Percentiles rank a stretch among this genome's conserved stretches.
phyloP scores from a whole-genome alignment of 2,888 invertebrate genomes.

The Neoitamus cyanurus region DNA sequence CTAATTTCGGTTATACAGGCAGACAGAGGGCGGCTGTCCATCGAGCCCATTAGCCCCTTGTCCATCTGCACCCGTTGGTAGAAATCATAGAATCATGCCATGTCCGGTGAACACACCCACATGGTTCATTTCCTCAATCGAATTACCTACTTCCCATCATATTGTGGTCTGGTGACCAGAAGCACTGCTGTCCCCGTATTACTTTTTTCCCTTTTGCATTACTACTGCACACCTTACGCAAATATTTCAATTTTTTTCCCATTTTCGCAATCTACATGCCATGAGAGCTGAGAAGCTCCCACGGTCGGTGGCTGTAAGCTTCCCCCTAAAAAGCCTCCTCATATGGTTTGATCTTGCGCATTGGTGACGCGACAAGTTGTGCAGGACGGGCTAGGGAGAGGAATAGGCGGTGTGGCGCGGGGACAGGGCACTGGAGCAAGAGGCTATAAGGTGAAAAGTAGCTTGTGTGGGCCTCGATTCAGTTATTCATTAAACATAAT shows the following conservation, averaged over 20 bases:
- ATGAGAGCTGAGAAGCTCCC: constrained; percentile 4
- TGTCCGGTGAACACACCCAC: background rate
- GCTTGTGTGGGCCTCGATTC: constrained; percentile 23
- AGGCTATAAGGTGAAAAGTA: constrained; percentile 33
- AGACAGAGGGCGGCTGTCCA: background rate
- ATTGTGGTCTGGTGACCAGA: constrained; percentile 18
- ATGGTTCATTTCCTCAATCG: constrained; percentile 11
- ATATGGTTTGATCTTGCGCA: background rate
- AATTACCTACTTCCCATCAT: background rate
- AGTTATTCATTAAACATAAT: constrained; percentile 28
- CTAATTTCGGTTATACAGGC: background rate
- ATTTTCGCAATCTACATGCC: background rate
- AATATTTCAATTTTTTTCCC: background rate
- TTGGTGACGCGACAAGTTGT: background rate
- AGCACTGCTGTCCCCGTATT: background rate
- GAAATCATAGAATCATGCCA: background rate
- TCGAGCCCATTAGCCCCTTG: background rate
- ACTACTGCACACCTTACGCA: background rate
- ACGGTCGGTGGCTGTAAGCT: background rate
- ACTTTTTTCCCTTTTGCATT: background rate
- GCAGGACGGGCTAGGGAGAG: background rate
- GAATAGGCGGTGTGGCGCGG: background rate
- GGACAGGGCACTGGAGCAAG: background rate
- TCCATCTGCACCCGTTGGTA: background rate
- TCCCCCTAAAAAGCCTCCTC: background rate